Conservation (phyloP, 2,888 invertebrate genomes). For the Eupithecia subfuscata region DNA sequence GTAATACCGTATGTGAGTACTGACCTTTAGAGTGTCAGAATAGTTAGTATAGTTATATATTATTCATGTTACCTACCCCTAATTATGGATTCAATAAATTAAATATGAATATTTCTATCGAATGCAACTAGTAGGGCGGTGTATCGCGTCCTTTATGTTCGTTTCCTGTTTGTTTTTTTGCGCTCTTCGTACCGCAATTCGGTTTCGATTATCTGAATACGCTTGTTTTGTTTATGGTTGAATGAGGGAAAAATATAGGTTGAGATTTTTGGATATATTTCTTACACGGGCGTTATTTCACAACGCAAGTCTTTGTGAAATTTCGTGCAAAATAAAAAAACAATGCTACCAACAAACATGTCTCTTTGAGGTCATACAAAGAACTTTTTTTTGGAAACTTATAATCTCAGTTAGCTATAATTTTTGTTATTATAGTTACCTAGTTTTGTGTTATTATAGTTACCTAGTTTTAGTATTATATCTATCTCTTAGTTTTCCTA, state of each 20-base stretch:
- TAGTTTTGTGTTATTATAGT: too few species aligned
- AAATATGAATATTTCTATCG: neutral
- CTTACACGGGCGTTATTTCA: neutral
- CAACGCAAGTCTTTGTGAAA: neutral
- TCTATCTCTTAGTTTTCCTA: too few species aligned
- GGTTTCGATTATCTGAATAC: conserved; percentile 38
- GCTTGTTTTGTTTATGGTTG: conserved; percentile 25
- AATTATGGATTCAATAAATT: too few species aligned
- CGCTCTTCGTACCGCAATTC: conserved; percentile 35
- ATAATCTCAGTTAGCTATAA: too few species aligned
- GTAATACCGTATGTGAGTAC: too few species aligned
- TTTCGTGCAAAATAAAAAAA: neutral
- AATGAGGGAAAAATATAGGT: conserved; percentile 7
- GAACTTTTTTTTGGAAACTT: too few species aligned
- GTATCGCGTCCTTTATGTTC: conserved; percentile 7
- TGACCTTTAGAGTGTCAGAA: too few species aligned
- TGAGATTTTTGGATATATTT: conserved; percentile 4
- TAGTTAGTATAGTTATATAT: too few species aligned
- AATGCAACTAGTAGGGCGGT: neutral
- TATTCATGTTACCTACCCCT: too few species aligned
- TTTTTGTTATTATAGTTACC: too few species aligned
- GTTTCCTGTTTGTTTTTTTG: conserved; percentile 43
- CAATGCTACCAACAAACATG: too few species aligned
- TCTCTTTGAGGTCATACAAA: conserved; percentile 21
- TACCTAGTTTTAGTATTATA: too few species aligned